Evolutionary conservation across 2,113 vertebrate genomes (phyloP).

Genomic region (Urocitellus parryii): DNA sequence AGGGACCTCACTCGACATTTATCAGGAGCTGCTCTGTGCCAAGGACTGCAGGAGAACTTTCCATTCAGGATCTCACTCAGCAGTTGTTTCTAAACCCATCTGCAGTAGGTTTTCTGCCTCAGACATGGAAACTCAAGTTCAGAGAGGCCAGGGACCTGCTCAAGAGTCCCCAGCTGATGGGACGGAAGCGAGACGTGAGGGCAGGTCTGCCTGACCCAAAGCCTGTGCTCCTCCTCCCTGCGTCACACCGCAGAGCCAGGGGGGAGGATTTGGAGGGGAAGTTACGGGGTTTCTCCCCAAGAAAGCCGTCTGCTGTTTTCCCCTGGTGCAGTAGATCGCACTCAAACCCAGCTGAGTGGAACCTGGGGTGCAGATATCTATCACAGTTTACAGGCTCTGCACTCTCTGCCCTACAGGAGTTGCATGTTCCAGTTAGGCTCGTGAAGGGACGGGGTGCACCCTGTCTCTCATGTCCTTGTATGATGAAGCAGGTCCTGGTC

Average conservation of each 20-base stretch:
- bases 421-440: conserved; percentile 35
- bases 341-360: background rate
- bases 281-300: background rate
- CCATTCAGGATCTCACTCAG: background rate
- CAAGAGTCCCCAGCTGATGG: background rate
- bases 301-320: background rate
- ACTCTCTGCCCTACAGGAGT: background rate
- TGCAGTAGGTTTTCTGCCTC: background rate
- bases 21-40: background rate
- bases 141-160: background rate
- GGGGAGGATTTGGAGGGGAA: background rate
- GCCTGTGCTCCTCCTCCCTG: accelerated
- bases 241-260: background rate
- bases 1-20: background rate
- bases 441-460: background rate
- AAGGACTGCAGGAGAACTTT: background rate
- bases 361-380: background rate
- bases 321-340: background rate
- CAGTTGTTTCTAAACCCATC: background rate
- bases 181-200: background rate
- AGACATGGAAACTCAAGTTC: background rate
- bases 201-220: background rate
- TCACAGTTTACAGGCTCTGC: background rate
- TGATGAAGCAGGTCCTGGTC: background rate
- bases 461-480: background rate